These are phyloP conservation scores for Mobula hypostoma DNA, from an alignment of 2,113 vertebrate species.

Conservation along the genomic window DNA sequence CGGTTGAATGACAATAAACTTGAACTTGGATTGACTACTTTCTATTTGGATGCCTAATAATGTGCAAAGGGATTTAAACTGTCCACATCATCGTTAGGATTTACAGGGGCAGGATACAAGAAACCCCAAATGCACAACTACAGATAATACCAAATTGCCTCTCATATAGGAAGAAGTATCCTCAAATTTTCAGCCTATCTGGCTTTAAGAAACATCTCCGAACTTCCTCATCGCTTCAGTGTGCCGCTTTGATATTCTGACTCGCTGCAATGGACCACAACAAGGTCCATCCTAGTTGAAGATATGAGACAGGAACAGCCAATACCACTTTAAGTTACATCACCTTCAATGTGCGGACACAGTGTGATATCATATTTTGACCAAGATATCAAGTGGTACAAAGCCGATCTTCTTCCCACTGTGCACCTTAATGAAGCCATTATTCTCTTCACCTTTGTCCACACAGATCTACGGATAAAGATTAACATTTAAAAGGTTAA, in stretches of 20 bases:
- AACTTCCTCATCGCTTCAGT: not conserved
- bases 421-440: conserved; percentile 83
- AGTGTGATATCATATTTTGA: conserved; percentile 70
- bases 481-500: conserved; percentile 8
- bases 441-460: conserved; percentile 71
- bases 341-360: not conserved
- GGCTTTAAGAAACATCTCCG: not conserved
- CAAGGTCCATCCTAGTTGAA: conserved; percentile 50
- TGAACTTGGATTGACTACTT: not conserved
- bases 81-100: not conserved
- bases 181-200: not conserved
- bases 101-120: not conserved
- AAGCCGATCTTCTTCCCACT: conserved; percentile 89
- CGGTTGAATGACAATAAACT: too few species aligned
- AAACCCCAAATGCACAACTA: not conserved
- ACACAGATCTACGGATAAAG: conserved; percentile 75
- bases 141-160: not conserved
- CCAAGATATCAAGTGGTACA: conserved; percentile 78
- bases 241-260: conserved; percentile 43
- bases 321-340: not conserved
- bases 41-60: not conserved
- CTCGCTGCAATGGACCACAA: conserved; percentile 50
- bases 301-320: conserved; percentile 44
- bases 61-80: not conserved
- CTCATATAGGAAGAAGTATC: not conserved